phyloP scores from a whole-genome alignment of 1,140 invertebrate species.

The Papilio helenus region DNA sequence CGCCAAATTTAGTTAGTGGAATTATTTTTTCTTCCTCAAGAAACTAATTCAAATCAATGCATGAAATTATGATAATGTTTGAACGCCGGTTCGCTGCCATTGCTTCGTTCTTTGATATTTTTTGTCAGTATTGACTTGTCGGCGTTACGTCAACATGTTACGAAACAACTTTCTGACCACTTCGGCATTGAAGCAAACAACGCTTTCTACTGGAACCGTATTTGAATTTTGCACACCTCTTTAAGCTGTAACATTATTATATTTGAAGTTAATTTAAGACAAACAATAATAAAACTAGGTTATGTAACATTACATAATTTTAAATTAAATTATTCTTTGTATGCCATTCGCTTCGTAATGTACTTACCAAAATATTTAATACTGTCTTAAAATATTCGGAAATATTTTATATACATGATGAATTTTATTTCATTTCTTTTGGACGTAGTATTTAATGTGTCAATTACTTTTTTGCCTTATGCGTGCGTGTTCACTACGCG shows the following conservation, averaged over 20 bases:
- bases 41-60: not conserved
- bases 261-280: not conserved
- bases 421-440: too few relatives aligned
- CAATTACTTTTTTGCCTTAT: too few relatives aligned
- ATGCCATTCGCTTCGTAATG: too few relatives aligned
- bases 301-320: too few relatives aligned
- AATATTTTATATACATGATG: too few relatives aligned
- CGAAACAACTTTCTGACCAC: constrained; percentile 46
- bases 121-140: constrained; percentile 34
- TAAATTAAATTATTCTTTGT: too few relatives aligned
- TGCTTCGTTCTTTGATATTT: constrained; percentile 11
- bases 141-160: constrained; percentile 41
- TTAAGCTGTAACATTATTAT: not conserved
- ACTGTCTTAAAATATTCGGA: too few relatives aligned
- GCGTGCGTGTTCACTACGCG: not conserved
- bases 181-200: constrained; percentile 40
- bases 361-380: too few relatives aligned
- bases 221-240: constrained; percentile 39
- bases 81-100: not conserved
- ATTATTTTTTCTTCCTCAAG: not conserved
- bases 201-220: constrained; percentile 39
- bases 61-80: constrained; percentile 22
- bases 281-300: not conserved
- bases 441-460: too few relatives aligned
- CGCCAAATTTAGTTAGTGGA: not conserved